Evolutionary conservation across 2,113 vertebrate genomes (phyloP), one percentile per base, ranked within the genome.

Genomic region (Pitta sordida): DNA sequence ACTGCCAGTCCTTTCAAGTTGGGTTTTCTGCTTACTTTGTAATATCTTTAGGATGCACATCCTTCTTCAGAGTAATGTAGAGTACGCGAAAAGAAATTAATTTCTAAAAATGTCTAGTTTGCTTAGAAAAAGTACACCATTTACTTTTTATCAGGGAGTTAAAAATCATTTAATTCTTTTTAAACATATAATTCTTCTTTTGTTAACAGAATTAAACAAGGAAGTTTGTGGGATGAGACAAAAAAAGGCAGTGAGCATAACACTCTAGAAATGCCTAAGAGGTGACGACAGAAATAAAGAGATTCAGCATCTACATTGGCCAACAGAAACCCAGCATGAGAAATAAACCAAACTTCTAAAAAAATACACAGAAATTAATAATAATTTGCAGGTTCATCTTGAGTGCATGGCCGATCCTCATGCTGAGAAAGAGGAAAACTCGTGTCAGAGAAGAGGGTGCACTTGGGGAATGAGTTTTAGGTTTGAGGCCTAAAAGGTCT

Each of bases 1-100:
- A 95, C 71, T 93, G 64, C 46, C 69, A 83, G 69, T 88, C 83
- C 92, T 95, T 96, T 96, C 15, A 68, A 94, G 58, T 81, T 60
- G 53, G 26, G 30, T 51, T 60, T 69, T 86, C 60, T 68, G 86
- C 59, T 96, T 90, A 80, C 51, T 95, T 96, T 88, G 64, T 91
- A 96, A 59, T 79, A 67, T 84, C 88, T 96, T 94, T 49, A 82
- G 93, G 85, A 85, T 88, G 56, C 88, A 91, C 41, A 88, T 46
- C 55, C 73, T 87, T 92, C 65, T 83, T 39, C 71, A 77, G 71
- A 69, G 83, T 88, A 95, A 93, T 63, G 64, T 41, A 84, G 79
- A 91, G 81, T 67, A 78, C 82, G 36, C 79, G 65, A 94, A 88
- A 83, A 78, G 1, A 94, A 95, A 92, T 48, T 56, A 94, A 59